Evolutionary conservation across 2,113 vertebrate genomes (phyloP).

Genomic region (Sinocyclocheilus grahami): DNA sequence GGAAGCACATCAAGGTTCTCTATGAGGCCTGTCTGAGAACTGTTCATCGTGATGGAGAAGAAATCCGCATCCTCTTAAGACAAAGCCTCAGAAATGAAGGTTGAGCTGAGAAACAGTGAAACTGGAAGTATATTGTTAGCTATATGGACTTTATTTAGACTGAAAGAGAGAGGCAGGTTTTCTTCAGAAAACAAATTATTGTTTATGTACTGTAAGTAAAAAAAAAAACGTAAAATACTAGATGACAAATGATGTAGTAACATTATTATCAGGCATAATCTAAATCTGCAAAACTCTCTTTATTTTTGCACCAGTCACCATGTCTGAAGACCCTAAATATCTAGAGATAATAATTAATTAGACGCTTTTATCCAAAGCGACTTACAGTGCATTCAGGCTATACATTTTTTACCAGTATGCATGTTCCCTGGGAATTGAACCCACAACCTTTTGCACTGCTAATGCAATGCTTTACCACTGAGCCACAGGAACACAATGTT

Average conservation of each 20-base stretch:
- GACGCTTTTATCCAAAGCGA: too few relatives aligned
- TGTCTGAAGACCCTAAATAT: neutral
- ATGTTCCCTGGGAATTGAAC: too few relatives aligned
- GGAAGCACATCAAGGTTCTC: conserved; percentile 75
- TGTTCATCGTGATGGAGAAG: conserved; percentile 36
- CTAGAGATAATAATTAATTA: neutral
- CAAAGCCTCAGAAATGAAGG: conserved; percentile 33
- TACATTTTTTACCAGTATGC: too few relatives aligned
- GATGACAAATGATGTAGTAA: neutral
- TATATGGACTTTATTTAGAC: neutral
- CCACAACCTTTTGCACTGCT: too few relatives aligned
- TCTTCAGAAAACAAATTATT: neutral
- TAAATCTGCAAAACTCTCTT: neutral
- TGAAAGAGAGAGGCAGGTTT: neutral
- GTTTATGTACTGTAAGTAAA: neutral
- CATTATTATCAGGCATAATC: neutral
- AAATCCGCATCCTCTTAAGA: conserved; percentile 22
- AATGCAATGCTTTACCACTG: too few relatives aligned
- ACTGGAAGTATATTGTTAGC: neutral
- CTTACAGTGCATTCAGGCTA: too few relatives aligned
- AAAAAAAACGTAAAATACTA: neutral
- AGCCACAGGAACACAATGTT: neutral
- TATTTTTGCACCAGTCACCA: neutral
- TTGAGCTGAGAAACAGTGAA: conserved; percentile 3
- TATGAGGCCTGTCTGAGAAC: conserved; percentile 53